Evolutionary conservation across 2,888 invertebrate species (phyloP).

Genomic region (Dendrolimus houi): DNA sequence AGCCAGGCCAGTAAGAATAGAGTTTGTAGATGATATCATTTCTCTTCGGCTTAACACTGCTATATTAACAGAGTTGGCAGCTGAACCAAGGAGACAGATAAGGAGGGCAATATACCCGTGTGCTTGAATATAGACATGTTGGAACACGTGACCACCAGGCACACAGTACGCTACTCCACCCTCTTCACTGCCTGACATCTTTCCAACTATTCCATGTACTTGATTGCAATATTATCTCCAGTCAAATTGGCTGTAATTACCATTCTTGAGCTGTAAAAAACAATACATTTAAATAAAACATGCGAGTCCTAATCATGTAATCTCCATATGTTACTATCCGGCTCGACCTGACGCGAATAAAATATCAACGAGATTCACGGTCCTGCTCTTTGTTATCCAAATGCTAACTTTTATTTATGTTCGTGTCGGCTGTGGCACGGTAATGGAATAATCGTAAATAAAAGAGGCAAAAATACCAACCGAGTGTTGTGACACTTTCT

Average conservation of each 20-base stretch:
- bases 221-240: not conserved
- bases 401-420: constrained; percentile 26
- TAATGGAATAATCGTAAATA: constrained; percentile 1
- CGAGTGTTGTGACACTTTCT: constrained; percentile 8
- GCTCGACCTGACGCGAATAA: constrained; percentile 1
- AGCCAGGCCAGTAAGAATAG: constrained; percentile 93
- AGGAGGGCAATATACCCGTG: constrained; percentile 92
- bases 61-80: constrained; percentile 93
- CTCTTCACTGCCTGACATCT: constrained; percentile 24
- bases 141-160: constrained; percentile 74
- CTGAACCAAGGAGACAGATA: constrained; percentile 92
- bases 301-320: not conserved
- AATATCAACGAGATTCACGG: constrained; percentile 15
- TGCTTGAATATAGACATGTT: constrained; percentile 79
- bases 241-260: not conserved
- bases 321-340: not conserved
- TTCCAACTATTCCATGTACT: constrained; percentile 5
- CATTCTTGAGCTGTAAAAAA: not conserved
- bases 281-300: not conserved
- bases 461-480: not conserved
- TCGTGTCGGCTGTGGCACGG: constrained; percentile 16
- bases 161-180: constrained; percentile 63
- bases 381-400: constrained; percentile 17
- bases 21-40: constrained; percentile 94
- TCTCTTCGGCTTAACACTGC: constrained; percentile 92